These are phyloP conservation scores for Seriola rivoliana DNA, from an alignment of 2,113 vertebrate species.

Conservation along the genomic window DNA sequence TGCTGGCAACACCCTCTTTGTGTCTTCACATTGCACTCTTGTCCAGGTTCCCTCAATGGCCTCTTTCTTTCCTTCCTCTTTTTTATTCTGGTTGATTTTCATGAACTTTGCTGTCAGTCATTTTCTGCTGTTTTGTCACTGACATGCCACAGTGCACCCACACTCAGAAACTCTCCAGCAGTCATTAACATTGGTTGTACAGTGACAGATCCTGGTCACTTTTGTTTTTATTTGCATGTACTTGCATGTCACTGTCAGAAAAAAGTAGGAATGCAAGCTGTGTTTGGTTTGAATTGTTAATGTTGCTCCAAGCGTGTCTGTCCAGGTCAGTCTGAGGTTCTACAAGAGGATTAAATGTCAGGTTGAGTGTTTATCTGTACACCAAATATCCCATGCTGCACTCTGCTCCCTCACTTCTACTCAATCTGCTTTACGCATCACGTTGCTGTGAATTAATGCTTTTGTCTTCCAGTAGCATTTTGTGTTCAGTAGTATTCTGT, in stretches of 20 bases:
- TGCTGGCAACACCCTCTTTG: constrained; percentile 64
- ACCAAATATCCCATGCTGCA: constrained; percentile 20
- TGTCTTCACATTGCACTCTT: constrained; percentile 63
- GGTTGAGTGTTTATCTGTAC: constrained; percentile 21
- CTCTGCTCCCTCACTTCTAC: constrained; percentile 1
- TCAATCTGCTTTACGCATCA: constrained; percentile 19
- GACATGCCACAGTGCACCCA: constrained; percentile 17
- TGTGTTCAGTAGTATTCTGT: constrained; percentile 19
- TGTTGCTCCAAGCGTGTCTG: constrained; percentile 21
- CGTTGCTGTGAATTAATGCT: constrained; percentile 7
- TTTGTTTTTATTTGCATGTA: constrained; percentile 39
- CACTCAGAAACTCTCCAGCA: constrained; percentile 18
- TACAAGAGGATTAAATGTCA: constrained; percentile 29
- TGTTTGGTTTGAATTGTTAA: constrained; percentile 49
- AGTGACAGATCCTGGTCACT: constrained; percentile 82
- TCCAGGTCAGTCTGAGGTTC: constrained; percentile 25
- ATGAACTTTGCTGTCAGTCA: constrained; percentile 50
- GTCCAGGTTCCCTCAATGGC: constrained; percentile 52
- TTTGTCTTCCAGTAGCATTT: constrained; percentile 37
- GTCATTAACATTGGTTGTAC: constrained; percentile 82
- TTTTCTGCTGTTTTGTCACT: constrained; percentile 35
- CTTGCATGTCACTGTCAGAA: constrained; percentile 3
- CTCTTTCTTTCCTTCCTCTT: constrained; percentile 44
- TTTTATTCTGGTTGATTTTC: constrained; percentile 48
- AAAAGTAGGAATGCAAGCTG: constrained; percentile 47